These are phyloP conservation scores for Drosophila prosaltans DNA, from an alignment of 1,140 invertebrate species.

Conservation along the genomic window DNA sequence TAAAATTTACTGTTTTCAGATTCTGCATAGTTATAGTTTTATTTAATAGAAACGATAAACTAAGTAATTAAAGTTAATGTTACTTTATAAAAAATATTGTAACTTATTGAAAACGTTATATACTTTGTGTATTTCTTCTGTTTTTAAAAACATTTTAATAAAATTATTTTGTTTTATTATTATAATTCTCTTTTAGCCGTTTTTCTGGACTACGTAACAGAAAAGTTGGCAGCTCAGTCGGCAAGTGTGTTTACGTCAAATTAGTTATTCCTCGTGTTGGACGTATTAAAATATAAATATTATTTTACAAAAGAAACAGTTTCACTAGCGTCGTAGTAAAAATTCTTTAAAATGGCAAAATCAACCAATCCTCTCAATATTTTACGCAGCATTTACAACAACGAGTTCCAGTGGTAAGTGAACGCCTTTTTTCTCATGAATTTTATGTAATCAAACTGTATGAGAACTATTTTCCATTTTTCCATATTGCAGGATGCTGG, in stretches of 20 bases:
- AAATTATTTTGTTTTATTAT: no score
- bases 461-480: neutral
- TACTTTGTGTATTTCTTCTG: no score
- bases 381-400: conserved; percentile 84
- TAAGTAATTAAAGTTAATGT: no score
- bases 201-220: neutral
- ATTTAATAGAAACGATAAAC: no score
- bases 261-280: conserved; percentile 26
- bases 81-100: no score
- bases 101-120: no score
- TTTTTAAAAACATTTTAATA: no score
- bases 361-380: conserved; percentile 66
- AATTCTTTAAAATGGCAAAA: conserved; percentile 69
- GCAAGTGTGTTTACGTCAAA: neutral
- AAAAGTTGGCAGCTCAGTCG: conserved; percentile 19
- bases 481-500: conserved; percentile 85
- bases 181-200: neutral
- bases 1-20: no score
- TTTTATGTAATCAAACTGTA: conserved; percentile 55
- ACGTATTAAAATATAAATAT: conserved; percentile 10
- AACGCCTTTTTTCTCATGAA: neutral
- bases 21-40: no score
- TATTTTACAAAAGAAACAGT: neutral
- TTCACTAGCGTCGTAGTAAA: neutral
- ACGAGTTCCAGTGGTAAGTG: conserved; percentile 85